Percentiles rank a stretch among this genome's conserved stretches.
phyloP scores from a whole-genome alignment of 2,113 vertebrate genomes.

The Crotophaga sulcirostris region DNA sequence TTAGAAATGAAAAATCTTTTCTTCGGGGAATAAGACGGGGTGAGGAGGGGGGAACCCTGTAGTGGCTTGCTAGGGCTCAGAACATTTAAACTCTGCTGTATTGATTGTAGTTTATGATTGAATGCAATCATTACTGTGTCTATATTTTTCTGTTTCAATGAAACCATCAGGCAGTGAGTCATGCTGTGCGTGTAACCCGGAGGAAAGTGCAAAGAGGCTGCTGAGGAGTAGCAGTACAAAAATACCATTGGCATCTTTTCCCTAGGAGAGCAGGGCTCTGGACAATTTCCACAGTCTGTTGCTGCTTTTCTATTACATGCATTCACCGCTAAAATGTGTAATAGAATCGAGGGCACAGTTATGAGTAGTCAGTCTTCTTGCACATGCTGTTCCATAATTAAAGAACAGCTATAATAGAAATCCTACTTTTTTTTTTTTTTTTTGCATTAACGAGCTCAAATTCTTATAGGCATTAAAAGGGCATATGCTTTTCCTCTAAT shows the following conservation, averaged over 20 bases:
- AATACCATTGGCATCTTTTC: slow-evolving; percentile 58
- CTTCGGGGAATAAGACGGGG: slow-evolving; percentile 9
- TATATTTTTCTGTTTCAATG: slow-evolving; percentile 64
- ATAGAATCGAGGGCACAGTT: slow-evolving; percentile 46
- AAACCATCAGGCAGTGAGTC: slow-evolving; percentile 65
- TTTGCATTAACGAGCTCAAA: slow-evolving; percentile 51
- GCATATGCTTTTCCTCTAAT: slow-evolving; percentile 58
- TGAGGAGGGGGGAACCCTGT: neutral
- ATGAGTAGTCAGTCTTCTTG: slow-evolving; percentile 45
- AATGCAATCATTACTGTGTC: slow-evolving; percentile 55
- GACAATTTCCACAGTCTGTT: slow-evolving; percentile 55
- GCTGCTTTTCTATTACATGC: slow-evolving; percentile 55
- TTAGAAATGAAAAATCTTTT: slow-evolving; percentile 57
- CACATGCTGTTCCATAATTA: slow-evolving; percentile 72
- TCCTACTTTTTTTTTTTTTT: neutral
- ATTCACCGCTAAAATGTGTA: slow-evolving; percentile 15
- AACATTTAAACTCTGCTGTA: slow-evolving; percentile 43
- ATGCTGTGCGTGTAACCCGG: slow-evolving; percentile 56
- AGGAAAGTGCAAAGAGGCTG: slow-evolving; percentile 64
- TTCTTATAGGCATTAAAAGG: slow-evolving; percentile 60
- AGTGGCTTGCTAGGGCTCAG: neutral
- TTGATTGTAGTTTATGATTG: slow-evolving; percentile 59
- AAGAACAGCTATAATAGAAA: slow-evolving; percentile 63
- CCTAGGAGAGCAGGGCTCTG: slow-evolving; percentile 52
- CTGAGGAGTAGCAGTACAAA: slow-evolving; percentile 44